Evolutionary conservation across 2,113 vertebrate genomes (phyloP).

Genomic region (Corydoras maculifer): DNA sequence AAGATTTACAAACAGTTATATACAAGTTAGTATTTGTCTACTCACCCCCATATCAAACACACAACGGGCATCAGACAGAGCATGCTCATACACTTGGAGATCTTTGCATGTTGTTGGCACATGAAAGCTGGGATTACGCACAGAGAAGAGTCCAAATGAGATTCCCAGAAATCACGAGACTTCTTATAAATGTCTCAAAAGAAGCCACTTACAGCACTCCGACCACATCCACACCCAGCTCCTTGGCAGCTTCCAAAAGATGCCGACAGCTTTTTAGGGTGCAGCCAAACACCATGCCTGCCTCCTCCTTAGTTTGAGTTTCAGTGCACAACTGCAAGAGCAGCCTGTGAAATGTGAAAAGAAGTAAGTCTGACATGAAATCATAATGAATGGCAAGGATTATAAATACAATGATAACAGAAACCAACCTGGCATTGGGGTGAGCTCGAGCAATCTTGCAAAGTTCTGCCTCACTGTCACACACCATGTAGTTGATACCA

Average conservation of each 20-base stretch:
- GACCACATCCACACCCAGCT: constrained; percentile 80
- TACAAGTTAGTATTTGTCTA: constrained; percentile 8
- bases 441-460: constrained; percentile 90
- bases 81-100: constrained; percentile 80
- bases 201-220: constrained; percentile 79
- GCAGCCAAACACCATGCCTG: constrained; percentile 89
- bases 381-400: too few species aligned
- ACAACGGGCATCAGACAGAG: constrained; percentile 90
- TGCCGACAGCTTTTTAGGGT: constrained; percentile 91
- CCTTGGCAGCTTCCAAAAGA: constrained; percentile 90
- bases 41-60: constrained; percentile 99
- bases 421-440: constrained; percentile 82
- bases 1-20: too few species aligned
- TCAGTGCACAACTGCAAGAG: constrained; percentile 92
- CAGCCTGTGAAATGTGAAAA: constrained; percentile 65
- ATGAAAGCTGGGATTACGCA: constrained; percentile 72
- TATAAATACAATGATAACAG: too few species aligned
- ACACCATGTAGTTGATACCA: constrained; percentile 83
- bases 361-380: not conserved
- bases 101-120: constrained; percentile 85
- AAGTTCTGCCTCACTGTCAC: constrained; percentile 86
- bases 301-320: constrained; percentile 78
- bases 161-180: not conserved
- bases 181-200: not conserved
- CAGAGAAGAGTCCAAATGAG: not conserved